A percentile compares a stretch with the other conserved stretches of the same genome.
Evolutionary conservation across 92 coral and sea anemone species (phyloP).

Genomic region (Phenganax marumi): DNA sequence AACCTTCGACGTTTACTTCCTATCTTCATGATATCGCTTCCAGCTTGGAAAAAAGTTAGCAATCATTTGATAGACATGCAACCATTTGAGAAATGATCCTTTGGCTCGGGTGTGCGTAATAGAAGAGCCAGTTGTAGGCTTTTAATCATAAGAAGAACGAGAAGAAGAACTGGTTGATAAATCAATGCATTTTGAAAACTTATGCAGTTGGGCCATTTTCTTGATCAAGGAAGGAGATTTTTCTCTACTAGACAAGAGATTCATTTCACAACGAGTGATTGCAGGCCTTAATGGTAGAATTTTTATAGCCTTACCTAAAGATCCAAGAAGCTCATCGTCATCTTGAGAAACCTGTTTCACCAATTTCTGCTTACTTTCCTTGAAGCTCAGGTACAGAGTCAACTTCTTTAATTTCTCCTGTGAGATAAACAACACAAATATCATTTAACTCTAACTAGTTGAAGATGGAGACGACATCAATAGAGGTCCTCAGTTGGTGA

Average conservation of each 20-base stretch:
- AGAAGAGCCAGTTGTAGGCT: no score
- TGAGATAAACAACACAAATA: not conserved
- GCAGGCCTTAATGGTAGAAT: not conserved
- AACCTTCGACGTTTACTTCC: constrained; percentile 77
- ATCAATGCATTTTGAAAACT: no score
- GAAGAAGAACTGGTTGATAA: no score
- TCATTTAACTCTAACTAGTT: no score
- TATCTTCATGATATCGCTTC: constrained; percentile 35
- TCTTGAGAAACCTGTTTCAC: constrained; percentile 85
- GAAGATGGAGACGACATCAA: no score
- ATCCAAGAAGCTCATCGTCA: constrained; percentile 84
- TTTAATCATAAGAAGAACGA: no score
- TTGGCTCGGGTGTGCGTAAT: not conserved
- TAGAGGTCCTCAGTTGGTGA: no score
- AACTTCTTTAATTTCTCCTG: constrained; percentile 88
- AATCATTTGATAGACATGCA: not conserved
- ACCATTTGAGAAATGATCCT: not conserved
- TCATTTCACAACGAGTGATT: not conserved
- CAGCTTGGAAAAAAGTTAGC: constrained; percentile 22
- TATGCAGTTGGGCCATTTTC: no score
- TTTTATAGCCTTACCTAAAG: constrained; percentile 57
- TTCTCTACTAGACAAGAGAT: no score
- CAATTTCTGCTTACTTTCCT: constrained; percentile 79
- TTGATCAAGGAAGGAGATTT: no score
- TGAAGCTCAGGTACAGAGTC: constrained; percentile 75